Evolutionary conservation across 2,113 vertebrate species (phyloP).

Genomic region (Mohoua ochrocephala): DNA sequence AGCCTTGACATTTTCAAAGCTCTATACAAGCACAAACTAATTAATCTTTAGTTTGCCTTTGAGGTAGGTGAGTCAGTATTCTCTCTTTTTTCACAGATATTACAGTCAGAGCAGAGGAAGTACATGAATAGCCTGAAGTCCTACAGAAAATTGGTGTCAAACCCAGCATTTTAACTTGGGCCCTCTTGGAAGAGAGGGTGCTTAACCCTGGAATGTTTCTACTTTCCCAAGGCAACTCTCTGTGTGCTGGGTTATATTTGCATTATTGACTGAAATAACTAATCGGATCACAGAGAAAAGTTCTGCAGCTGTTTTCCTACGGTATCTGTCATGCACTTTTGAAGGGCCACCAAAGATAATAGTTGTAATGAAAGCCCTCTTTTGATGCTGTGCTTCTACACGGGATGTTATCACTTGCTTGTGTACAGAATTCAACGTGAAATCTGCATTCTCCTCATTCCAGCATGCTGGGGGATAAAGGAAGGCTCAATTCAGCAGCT

Average conservation of each 20-base stretch:
- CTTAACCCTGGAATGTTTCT: constrained; percentile 6
- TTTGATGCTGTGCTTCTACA: neutral
- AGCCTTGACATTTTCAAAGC: constrained; percentile 58
- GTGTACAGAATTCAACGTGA: neutral
- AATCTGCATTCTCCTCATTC: neutral
- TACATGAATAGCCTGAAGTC: constrained; percentile 38
- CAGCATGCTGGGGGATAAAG: neutral
- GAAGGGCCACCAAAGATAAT: neutral
- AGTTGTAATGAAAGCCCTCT: neutral
- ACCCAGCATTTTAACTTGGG: neutral
- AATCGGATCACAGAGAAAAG: neutral
- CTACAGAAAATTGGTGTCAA: constrained; percentile 59
- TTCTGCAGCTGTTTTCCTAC: neutral
- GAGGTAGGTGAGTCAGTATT: constrained; percentile 49
- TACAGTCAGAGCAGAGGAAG: neutral
- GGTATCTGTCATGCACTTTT: neutral
- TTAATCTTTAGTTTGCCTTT: constrained; percentile 63
- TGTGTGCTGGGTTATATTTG: neutral
- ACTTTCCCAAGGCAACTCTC: neutral
- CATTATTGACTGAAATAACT: neutral
- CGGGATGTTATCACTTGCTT: neutral
- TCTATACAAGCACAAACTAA: constrained; percentile 53
- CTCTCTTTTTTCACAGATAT: constrained; percentile 7
- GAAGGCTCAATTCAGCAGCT: neutral
- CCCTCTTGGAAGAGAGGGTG: neutral